Evolutionary conservation across 2,797 vertebrate genomes (phyloP), one percentile per base, ranked within the genome.

Genomic region (Lates japonicus): DNA sequence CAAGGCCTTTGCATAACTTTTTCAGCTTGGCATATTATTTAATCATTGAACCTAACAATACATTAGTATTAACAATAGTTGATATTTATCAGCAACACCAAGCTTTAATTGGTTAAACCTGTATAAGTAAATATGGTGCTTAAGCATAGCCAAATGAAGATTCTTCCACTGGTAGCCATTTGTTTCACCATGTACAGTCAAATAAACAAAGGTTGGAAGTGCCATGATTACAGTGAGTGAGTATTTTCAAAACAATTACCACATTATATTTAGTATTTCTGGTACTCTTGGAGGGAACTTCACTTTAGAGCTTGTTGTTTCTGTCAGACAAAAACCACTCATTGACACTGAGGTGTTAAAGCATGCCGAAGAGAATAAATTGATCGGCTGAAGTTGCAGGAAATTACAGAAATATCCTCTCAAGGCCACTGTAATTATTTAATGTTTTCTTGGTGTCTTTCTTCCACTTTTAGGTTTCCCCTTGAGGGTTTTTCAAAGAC

Each of bases 401-500:
- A 55, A 17, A 42, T 44, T 7, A 29, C 29, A 31, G 8, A 39
- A 61, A 29, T 4, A 25, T 37, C 44, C 57, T 62, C 1, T 25
- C 16, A 2, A 59, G 39, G 44, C 13, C 42, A 46, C 55, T 1
- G 4, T 52, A 51, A 61, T 22, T 52, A 46, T 2, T 29, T 13
- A 22, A 65, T 58, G 57, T 39, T 58, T 52, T 48, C 52, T 67
- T 35, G 8, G 31, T 10, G 39, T 14, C 46, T 70, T 44, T 55
- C 44, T 9, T 52, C 13, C 51, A 42, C 57, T 61, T 33, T 35
- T 42, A 49, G 61, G 20, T 65, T 80, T 51, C 13, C 71, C 66
- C 65, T 5, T 20, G 65, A 84, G 81, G 20, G 46, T 51, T 37
- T 13, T 31, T 49, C 44, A n/a, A 10, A 48, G n/a, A 62, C 29